Evolutionary conservation across 2,888 invertebrate genomes (phyloP).

Genomic region (Idaea aversata): DNA sequence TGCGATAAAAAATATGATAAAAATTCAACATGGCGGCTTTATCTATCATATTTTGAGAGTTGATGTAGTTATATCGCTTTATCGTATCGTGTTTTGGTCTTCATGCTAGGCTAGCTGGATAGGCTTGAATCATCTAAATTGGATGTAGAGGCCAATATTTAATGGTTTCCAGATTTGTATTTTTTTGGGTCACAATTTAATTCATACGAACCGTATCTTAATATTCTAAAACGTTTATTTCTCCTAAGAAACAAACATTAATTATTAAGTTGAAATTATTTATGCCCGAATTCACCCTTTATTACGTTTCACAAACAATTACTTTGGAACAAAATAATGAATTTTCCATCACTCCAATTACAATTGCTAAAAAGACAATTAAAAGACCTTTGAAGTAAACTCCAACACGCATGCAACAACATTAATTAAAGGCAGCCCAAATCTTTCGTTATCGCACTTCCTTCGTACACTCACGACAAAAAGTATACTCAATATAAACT

Average conservation of each 20-base stretch:
- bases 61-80: no score
- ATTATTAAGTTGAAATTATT: slow-evolving; percentile 11
- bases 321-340: slow-evolving; percentile 17
- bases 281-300: neutral
- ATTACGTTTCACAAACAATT: neutral
- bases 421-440: slow-evolving; percentile 76
- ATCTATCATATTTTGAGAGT: no score
- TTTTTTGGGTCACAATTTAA: neutral
- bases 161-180: no score
- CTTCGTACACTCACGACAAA: slow-evolving; percentile 19
- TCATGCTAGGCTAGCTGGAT: no score
- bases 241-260: slow-evolving; percentile 13
- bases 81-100: no score
- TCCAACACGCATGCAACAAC: slow-evolving; percentile 69
- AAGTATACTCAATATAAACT: neutral
- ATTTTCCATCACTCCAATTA: slow-evolving; percentile 21
- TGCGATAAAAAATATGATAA: no score
- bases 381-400: slow-evolving; percentile 48
- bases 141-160: no score
- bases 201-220: neutral
- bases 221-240: slow-evolving; percentile 8
- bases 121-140: no score
- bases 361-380: slow-evolving; percentile 30
- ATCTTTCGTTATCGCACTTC: slow-evolving; percentile 74
- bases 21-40: no score